Evolutionary conservation across 2,113 vertebrate species (phyloP), one percentile per base, ranked within the genome.

Genomic region (Nematolebias whitei): DNA sequence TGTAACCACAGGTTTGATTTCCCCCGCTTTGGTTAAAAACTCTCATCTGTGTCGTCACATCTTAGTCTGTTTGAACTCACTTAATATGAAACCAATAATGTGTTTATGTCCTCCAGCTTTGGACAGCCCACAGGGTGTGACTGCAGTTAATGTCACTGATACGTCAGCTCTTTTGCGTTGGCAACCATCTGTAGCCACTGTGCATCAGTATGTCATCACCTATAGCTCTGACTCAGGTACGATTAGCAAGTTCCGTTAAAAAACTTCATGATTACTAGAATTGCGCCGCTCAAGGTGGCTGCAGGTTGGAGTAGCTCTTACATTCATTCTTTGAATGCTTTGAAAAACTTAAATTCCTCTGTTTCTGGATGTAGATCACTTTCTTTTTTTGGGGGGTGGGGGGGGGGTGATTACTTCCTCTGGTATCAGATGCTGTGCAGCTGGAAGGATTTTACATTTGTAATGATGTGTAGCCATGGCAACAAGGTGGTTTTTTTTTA

Each of bases 131-230:
- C 95, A 89, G 26, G 91, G 92, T 20, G 85, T 99, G 13, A 85
- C 87, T 0, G 93, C 90, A 10, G 68, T 93, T 32, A 98, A 98
- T 55, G 89, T 98, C 82, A 98, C 95, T 0, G 96, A 98, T 38
- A 92, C 92, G 0, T 93, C 93, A 19, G 96, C 96, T 24, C 68
- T 96, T 84, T 88, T 97, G 64, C 85, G 90, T 54, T 99, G 97
- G 97, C 94, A 96, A 78, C 96, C 96, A 0, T 94, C 95, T 23
- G 92, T 95, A 1, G 96, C 96, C 22, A 85, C 93, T 0, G 94
- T 97, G 26, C 95, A 99, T 18, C 94, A 87, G 50, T 99, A 99
- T 0, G 50, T 95, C 61, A 92, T 99, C 74, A 96, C 94, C 40
- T 98, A 95, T 50, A 78, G 77, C 0, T 86, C 93, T 0, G 93